Evolutionary conservation across 1,140 invertebrate genomes (phyloP), one percentile per base, ranked within the genome.

Genomic region (Triops cancriformis): DNA sequence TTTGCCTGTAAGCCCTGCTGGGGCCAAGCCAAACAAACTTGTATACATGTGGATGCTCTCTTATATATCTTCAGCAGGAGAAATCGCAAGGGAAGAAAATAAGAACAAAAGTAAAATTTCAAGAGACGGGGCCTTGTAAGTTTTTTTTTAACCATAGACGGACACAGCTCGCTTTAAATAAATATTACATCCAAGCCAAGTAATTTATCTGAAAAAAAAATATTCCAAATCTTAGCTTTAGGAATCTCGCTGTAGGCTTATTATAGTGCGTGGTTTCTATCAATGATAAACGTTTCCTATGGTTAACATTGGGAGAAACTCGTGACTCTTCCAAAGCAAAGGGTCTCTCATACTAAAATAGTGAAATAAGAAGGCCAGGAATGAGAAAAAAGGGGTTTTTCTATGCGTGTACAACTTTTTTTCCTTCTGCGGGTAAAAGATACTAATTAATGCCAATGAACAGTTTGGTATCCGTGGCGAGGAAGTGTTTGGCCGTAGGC

Each of bases 1-100:
- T 64, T 64, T 64, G 51, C 23, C 51, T 64, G 51, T 64, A 64
- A 64, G 51, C 51, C 51, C 51, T 64, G 51, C 51, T 64, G 51
- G 51, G 51, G 14, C 51, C 51, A 64, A 64, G 51, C 51, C 51
- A 64, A 64, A 64, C 51, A 64, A 64, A 64, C 51, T 64, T 64
- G 51, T 64, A 64, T 64, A 23, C 51, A 64, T 64, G 51, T 64
- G 51, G 51, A 10, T 64, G 51, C 51, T 64, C 51, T 64, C 51
- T 64, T 64, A 64, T 64, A 64, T 18, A 64, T 64, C 51, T 3
- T 23, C 23, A 7, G 51, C n/a, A 23, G 23, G 51, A 64, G 51
- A 64, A 64, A 64, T n/a, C 51, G 51, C 51, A 23, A 64, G 23
- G 23, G 6, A 64, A 10, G 51, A 64, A 64, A 64, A 64, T 23